Percentiles rank a stretch among this genome's conserved stretches.
These are phyloP conservation scores for Malurus elegans DNA, from an alignment of 2,113 vertebrate species.

Conservation along the genomic window DNA sequence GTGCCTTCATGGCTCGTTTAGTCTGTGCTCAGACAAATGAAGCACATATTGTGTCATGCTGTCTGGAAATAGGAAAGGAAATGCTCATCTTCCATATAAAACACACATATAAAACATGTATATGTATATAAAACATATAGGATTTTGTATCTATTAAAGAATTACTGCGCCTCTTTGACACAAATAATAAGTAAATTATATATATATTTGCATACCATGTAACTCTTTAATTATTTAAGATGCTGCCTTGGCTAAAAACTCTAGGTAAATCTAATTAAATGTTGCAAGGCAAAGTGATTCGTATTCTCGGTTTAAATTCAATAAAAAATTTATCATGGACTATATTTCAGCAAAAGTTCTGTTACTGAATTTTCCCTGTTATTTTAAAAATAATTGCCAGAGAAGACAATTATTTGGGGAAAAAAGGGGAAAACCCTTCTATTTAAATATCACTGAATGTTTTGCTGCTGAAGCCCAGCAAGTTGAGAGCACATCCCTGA, in stretches of 20 bases:
- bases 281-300: neutral
- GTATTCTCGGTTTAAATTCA: neutral
- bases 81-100: neutral
- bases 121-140: neutral
- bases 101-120: neutral
- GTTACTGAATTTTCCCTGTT: neutral
- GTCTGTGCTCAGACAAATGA: neutral
- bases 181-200: neutral
- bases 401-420: neutral
- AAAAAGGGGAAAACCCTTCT: fast-evolving
- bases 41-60: neutral
- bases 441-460: neutral
- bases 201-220: neutral
- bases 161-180: neutral
- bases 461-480: neutral
- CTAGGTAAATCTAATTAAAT: neutral
- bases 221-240: neutral
- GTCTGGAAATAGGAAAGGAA: neutral
- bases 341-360: neutral
- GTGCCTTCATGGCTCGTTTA: neutral
- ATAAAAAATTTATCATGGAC: neutral
- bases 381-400: neutral
- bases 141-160: neutral
- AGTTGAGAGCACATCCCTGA: neutral
- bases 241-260: neutral